Percentiles rank a stretch among this genome's conserved stretches.
phyloP scores from a whole-genome alignment of 1,140 invertebrate species.

The Pomacea maculata region DNA sequence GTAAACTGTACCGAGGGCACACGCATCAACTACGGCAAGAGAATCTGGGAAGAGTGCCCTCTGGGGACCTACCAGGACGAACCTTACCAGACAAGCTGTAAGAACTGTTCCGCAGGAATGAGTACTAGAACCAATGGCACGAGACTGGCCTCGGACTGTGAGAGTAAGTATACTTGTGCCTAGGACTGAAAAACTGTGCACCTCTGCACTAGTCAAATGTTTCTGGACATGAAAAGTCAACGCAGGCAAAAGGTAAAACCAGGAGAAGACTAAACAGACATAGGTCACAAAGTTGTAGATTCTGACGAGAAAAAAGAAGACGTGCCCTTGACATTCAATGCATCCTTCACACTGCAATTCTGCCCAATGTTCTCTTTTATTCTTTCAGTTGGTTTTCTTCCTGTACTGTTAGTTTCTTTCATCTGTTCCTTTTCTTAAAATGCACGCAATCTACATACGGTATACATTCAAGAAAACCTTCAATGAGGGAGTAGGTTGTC shows the following conservation, averaged over 20 bases:
- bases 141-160: constrained; percentile 3
- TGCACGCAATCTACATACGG: too few relatives aligned
- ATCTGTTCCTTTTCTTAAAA: too few relatives aligned
- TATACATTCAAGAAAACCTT: too few relatives aligned
- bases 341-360: neutral
- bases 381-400: neutral
- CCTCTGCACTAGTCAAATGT: too few relatives aligned
- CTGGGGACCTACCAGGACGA: constrained; percentile 30
- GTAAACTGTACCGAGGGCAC: constrained; percentile 34
- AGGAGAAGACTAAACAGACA: neutral
- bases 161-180: constrained; percentile 12
- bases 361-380: neutral
- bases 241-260: too few relatives aligned
- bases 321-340: neutral
- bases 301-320: neutral
- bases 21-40: constrained; percentile 23
- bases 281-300: neutral
- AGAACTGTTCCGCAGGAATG: neutral
- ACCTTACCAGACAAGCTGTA: constrained; percentile 10
- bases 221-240: too few relatives aligned
- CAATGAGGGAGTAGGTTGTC: too few relatives aligned
- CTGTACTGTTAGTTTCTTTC: neutral
- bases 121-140: constrained; percentile 12
- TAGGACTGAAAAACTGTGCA: too few relatives aligned
- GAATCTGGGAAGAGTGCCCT: constrained; percentile 36